These are phyloP conservation scores for human DNA, from an alignment of 2,113 vertebrate genomes.

Conservation along the genomic window GRCh38 chr6:111181001-111181500, in stretches of 20 bases:
- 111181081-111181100: too few species aligned
- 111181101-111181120: too few species aligned
- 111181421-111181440: not conserved
- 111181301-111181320: not conserved
- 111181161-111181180: too few species aligned
- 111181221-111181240: not conserved
- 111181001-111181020: too few species aligned
- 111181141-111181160: too few species aligned
- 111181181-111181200: too few species aligned
- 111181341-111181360: not conserved
- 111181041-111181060: too few species aligned
- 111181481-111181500: not conserved
- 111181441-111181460: not conserved
- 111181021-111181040: too few species aligned
- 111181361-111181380: not conserved
- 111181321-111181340: not conserved
- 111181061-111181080: too few species aligned
- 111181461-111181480: not conserved
- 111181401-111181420: not conserved
- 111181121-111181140: too few species aligned
- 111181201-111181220: too few species aligned
- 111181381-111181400: not conserved
- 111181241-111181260: not conserved
- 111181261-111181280: not conserved
- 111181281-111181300: not conserved